Base-by-base conservation (phyloP, 2,888 invertebrate species). In the Hirtodrosophila confusa region DNA sequence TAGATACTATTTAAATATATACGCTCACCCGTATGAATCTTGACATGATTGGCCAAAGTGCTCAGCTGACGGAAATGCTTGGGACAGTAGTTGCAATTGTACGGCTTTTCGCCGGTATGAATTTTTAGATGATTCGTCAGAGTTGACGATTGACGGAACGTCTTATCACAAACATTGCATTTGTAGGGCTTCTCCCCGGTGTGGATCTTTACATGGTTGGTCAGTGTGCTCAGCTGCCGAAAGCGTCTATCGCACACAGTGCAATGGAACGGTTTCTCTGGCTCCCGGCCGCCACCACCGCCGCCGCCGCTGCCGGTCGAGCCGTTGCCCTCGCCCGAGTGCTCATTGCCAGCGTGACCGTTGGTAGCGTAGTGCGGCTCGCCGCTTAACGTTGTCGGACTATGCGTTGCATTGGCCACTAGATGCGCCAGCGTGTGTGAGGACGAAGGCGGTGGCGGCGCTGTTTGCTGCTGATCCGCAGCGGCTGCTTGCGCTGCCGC, bases 101-200 rank as follows among this genome's bases (percentile, higher is more conserved):
- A 92, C 27, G 91, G 92, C 78, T 92, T 92, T 69, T 91, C 91
- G 57, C 92, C 92, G 37, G 92, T 92, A 69, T 92, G 92, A 60
- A 92, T 92, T 89, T 92, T 92, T 69, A 92, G 82, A 77, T 92
- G 92, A 80, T 92, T 92, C 75, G 92, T 92, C 71, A 92, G 86
- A 45, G 92, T 92, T 69, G 91, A 91, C 82, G 91, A 91, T 89
- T 92, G 92, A 84, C 92, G 91, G 84, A 92, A 92, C 77, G 91
- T 87, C 88, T 91, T 91, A 86, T 91, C 90, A 89, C 92, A 92
- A 82, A 91, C 90, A 82, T 90, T 90, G 85, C 92, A 91, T 89
- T 90, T 91, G 88, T 90, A 92, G 67, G 91, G 91, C 84, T 92
- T 92, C 79, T 91, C 91, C 69, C 91, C 91, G 56, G 91, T 92